These are phyloP conservation scores for Drosophila ustulata DNA, from an alignment of 2,888 invertebrate genomes.

Conservation along the genomic window DNA sequence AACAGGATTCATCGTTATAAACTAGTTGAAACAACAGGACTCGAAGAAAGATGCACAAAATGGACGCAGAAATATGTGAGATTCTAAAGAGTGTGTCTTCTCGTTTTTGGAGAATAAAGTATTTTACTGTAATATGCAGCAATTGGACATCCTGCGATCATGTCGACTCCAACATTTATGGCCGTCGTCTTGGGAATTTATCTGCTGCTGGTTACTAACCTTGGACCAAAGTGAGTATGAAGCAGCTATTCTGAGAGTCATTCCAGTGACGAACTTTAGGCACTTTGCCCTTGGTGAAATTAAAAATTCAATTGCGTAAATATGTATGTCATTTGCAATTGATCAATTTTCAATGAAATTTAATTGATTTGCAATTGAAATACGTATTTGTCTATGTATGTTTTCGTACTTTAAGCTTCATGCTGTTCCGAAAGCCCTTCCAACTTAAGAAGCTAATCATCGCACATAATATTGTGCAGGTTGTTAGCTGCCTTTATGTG, in stretches of 20 bases:
- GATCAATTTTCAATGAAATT: not conserved
- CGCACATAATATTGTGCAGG: slow-evolving; percentile 93
- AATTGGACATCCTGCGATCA: slow-evolving; percentile 49
- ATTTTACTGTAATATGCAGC: not conserved
- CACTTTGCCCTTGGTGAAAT: slow-evolving; percentile 34
- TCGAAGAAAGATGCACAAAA: slow-evolving; percentile 5
- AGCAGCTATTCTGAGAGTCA: not conserved
- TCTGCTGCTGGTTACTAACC: slow-evolving; percentile 62
- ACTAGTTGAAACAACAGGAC: slow-evolving; percentile 4
- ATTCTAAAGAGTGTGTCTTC: not conserved
- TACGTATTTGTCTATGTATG: not conserved
- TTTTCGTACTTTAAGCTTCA: slow-evolving; percentile 84
- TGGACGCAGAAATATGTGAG: slow-evolving; percentile 40
- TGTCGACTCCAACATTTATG: slow-evolving; percentile 64
- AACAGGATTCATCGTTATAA: not conserved
- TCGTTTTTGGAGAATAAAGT: not conserved
- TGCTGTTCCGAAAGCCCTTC: slow-evolving; percentile 89
- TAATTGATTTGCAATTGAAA: slow-evolving; percentile 6
- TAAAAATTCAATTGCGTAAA: slow-evolving; percentile 30
- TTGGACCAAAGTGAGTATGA: slow-evolving; percentile 69
- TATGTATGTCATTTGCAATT: not conserved
- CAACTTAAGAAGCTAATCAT: slow-evolving; percentile 88
- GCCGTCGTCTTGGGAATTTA: slow-evolving; percentile 64
- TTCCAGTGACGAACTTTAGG: not conserved
- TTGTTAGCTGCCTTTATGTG: slow-evolving; percentile 84